Evolutionary conservation across 2,888 invertebrate genomes (phyloP), one percentile per base, ranked within the genome.

Genomic region (Hermodice carunculata): DNA sequence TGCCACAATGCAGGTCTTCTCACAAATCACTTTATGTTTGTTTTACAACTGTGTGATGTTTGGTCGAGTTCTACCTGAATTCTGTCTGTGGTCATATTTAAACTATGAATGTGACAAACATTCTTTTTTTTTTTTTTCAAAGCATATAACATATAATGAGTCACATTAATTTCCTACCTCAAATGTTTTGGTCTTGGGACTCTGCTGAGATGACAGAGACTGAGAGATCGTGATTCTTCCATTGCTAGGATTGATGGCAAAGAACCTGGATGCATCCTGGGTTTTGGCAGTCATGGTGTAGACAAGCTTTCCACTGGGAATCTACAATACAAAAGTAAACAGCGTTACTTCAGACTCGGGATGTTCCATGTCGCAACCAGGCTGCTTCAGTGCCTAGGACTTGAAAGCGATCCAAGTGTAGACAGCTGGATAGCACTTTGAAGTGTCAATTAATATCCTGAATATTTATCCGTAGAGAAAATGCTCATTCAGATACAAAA

Each of bases 221-320:
- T 66, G 70, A 37, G 70, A 65, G 14, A 81, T 69, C 56, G 76
- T 75, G 44, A 82, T 71, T 5, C 62, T 62, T 28, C 82, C 82
- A 40, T 64, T 70, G 4, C 63, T 60, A 2, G 73, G 59, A 42
- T 77, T 68, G 32, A 82, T 70, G 49, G 72, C 73, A 66, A 82
- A 81, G 70, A 72, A 81, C 5, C 71, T 60, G 11, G 52, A 32
- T 0, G 67, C 77, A 54, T 66, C 66, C 14, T 53, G 53, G 34
- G 69, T 44, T 1, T 37, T 44, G n/a, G 52, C 48, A 5, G 8
- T 37, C 24, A 70, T 42, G 24, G 26, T 31, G 49, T 70, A 70
- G 26, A 44, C 28, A 28, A 70, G 53, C 54, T 52, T 42, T 5
- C 70, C 70, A 54, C 66, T 69, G 26, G 52, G 59, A 2, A 46